Evolutionary conservation across 2,113 vertebrate genomes (phyloP), one percentile per base, ranked within the genome.

Genomic region (Halichoerus grypus): DNA sequence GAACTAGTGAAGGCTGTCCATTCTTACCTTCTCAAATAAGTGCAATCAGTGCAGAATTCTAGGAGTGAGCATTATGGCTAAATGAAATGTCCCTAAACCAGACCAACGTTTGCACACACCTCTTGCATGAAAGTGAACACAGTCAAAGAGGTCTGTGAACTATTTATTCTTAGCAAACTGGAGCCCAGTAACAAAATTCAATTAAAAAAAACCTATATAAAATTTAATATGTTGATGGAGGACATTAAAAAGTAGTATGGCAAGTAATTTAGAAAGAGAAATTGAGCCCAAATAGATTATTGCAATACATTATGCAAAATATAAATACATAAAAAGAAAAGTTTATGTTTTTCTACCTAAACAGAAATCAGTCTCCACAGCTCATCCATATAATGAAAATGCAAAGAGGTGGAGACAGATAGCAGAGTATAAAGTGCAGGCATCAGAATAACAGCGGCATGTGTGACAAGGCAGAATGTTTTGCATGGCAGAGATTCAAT

Each of bases 91-190:
- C 3, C 28, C 46, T 14, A 74, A 9, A 39, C 0, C 2, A 31
- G 39, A 42, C 4, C 49, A 31, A 6, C 0, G 2, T 71, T 53
- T 74, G 2, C 19, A 7, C 7, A 5, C 10, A 82, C 3, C 11
- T 87, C 1, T 6, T 88, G 19, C 12, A 19, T 33, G 31, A 53
- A 92, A 39, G 0, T n/a, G 28, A 81, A 42, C 21, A 49, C 21
- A 8, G 13, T 51, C 71, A 71, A n/a, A 92, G 15, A n/a, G 1
- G 12, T 31, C 13, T 33, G 19, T 33, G 67, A 97, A 76, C n/a
- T 57, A 4, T 31, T 83, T 51, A 5, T 39, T 83, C 63, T 76
- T 57, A 72, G 4, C 51, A 42, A 83, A 69, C 12, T 65, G 59
- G 5, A 94, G 4, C 3, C 14, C 6, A 18, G 57, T 8, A 22